Evolutionary conservation across 1,140 invertebrate genomes (phyloP).

Genomic region (Arion vulgaris): DNA sequence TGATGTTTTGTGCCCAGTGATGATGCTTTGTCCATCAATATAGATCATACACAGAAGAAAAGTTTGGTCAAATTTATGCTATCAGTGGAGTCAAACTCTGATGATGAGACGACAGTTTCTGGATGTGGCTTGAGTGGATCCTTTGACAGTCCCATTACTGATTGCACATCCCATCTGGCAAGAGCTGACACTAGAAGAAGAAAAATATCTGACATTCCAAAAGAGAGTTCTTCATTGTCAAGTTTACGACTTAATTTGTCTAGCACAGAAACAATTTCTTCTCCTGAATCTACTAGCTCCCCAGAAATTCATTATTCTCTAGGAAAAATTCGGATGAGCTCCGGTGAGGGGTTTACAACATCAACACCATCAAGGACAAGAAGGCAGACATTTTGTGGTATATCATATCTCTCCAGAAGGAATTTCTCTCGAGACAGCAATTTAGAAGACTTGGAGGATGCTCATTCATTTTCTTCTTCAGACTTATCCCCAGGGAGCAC

Average conservation of each 20-base stretch:
- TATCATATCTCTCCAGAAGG: conserved; percentile 17
- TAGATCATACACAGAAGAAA: background rate
- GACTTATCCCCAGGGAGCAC: conserved; percentile 57
- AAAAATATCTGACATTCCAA: conserved; percentile 13
- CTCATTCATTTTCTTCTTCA: conserved; percentile 53
- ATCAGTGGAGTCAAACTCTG: conserved; percentile 29
- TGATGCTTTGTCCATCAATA: too few species aligned
- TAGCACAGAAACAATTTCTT: background rate
- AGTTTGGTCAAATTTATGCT: conserved; percentile 29
- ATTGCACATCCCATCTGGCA: background rate
- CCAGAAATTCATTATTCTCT: conserved; percentile 26
- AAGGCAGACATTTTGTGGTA: conserved; percentile 12
- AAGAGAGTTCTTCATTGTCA: conserved; percentile 13
- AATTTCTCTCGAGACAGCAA: conserved; percentile 40
- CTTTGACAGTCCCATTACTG: background rate
- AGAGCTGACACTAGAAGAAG: background rate
- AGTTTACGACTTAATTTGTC: conserved; percentile 22
- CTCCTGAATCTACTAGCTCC: conserved; percentile 27
- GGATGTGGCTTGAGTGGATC: too few species aligned
- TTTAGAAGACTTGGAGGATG: conserved; percentile 53
- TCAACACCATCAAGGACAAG: conserved; percentile 38
- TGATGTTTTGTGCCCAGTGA: too few species aligned
- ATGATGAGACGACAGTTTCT: conserved; percentile 8
- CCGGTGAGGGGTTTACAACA: conserved; percentile 33
- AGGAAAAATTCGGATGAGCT: conserved; percentile 1